phyloP scores from a whole-genome alignment of 2,888 invertebrate species.

The Polymixis lichenea region DNA sequence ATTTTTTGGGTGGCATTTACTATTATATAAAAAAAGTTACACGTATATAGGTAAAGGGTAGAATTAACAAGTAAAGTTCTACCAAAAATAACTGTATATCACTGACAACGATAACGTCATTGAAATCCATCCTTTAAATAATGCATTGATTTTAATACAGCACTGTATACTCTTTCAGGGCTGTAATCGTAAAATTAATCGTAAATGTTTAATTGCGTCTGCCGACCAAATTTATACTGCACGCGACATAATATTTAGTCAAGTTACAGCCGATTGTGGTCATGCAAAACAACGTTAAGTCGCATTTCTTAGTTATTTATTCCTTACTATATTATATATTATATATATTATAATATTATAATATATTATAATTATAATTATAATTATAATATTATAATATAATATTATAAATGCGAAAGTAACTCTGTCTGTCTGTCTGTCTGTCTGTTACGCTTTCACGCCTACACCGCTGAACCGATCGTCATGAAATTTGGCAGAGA shows the following conservation, averaged over 20 bases:
- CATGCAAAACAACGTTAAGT: constrained; percentile 79
- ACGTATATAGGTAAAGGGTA: too few relatives aligned
- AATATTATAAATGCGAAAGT: too few relatives aligned
- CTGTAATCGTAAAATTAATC: constrained; percentile 73
- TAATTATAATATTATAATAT: too few relatives aligned
- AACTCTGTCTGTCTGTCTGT: too few relatives aligned
- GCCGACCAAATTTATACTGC: constrained; percentile 75
- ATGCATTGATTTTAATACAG: constrained; percentile 65
- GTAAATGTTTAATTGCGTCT: constrained; percentile 77
- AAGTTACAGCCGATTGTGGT: constrained; percentile 76
- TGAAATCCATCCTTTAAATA: constrained; percentile 33
- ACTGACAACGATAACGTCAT: not conserved
- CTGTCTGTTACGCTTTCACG: too few relatives aligned
- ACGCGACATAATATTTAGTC: constrained; percentile 85
- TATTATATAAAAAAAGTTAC: too few relatives aligned
- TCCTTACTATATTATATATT: too few relatives aligned
- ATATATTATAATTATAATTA: too few relatives aligned
- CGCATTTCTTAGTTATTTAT: constrained; percentile 74
- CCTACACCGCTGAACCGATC: too few relatives aligned
- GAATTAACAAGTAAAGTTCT: not conserved
- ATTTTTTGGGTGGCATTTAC: not conserved
- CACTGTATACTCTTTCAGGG: constrained; percentile 64
- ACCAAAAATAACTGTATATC: not conserved
- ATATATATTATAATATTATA: too few relatives aligned
- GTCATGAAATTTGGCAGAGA: too few relatives aligned